These are phyloP conservation scores for Erythrolamprus reginae DNA, from an alignment of 2,113 vertebrate species.

Conservation along the genomic window DNA sequence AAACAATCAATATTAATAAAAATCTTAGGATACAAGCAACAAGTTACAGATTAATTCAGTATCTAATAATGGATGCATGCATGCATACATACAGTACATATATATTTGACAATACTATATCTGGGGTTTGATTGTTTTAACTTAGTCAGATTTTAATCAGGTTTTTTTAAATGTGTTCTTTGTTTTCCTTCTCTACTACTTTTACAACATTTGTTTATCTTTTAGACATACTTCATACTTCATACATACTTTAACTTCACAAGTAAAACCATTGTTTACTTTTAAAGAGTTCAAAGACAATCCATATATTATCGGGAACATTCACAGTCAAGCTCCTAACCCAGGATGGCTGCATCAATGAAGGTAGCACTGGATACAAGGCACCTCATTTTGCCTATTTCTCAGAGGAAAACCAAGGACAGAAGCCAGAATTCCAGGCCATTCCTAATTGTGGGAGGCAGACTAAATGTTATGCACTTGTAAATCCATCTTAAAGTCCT, in stretches of 20 bases:
- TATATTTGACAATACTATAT: not conserved
- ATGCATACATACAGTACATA: not conserved
- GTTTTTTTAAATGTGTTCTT: no score
- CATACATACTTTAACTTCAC: no score
- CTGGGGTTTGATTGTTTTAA: not conserved
- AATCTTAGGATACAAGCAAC: no score
- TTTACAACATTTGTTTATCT: not conserved
- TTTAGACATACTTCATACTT: not conserved
- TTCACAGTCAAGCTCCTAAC: no score
- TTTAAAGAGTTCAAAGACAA: not conserved
- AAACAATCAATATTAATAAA: no score
- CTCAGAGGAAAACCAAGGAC: slow-evolving; percentile 5
- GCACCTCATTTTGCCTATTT: not conserved
- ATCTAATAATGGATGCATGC: not conserved
- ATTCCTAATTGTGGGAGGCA: slow-evolving; percentile 47
- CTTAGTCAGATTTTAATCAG: not conserved
- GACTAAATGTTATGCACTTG: no score
- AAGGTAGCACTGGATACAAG: not conserved
- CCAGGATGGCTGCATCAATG: not conserved
- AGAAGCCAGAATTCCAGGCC: slow-evolving; percentile 40
- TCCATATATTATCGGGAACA: not conserved
- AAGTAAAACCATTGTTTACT: not conserved
- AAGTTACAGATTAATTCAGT: not conserved
- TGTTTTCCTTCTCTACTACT: not conserved
- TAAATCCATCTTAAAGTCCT: no score